Evolutionary conservation across 2,113 vertebrate species (phyloP).

Genomic region (Tapirus terrestris): DNA sequence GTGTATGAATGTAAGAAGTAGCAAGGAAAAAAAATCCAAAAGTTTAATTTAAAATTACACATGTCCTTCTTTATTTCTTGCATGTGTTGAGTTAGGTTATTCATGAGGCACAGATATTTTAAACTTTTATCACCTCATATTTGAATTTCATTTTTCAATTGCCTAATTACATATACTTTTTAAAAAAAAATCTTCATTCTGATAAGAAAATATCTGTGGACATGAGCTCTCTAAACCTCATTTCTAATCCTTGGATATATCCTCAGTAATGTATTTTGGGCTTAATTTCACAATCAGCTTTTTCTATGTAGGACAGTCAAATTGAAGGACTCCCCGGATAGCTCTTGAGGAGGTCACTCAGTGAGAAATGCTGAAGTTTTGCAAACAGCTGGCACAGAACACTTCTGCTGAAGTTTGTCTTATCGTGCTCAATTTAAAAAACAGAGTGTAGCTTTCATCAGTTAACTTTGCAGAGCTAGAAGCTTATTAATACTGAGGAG

Average conservation of each 20-base stretch:
- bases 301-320: constrained; percentile 25
- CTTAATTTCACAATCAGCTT: constrained; percentile 27
- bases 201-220: background rate
- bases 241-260: background rate
- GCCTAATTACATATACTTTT: background rate
- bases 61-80: background rate
- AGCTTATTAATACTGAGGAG: constrained; percentile 48
- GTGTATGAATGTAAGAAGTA: background rate
- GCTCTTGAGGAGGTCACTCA: background rate
- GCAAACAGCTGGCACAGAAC: background rate
- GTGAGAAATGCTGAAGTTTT: background rate
- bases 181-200: background rate
- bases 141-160: constrained; percentile 11
- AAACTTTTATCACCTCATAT: background rate
- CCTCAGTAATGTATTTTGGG: background rate
- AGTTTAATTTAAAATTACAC: background rate
- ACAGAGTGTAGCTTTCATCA: background rate
- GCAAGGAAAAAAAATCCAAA: background rate
- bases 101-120: background rate
- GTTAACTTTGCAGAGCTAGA: constrained; percentile 28
- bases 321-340: background rate
- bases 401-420: background rate
- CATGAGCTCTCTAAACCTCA: background rate
- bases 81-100: background rate
- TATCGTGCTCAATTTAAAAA: constrained; percentile 37